phyloP scores from a whole-genome alignment of 1,140 invertebrate genomes.

The Proales similis region DNA sequence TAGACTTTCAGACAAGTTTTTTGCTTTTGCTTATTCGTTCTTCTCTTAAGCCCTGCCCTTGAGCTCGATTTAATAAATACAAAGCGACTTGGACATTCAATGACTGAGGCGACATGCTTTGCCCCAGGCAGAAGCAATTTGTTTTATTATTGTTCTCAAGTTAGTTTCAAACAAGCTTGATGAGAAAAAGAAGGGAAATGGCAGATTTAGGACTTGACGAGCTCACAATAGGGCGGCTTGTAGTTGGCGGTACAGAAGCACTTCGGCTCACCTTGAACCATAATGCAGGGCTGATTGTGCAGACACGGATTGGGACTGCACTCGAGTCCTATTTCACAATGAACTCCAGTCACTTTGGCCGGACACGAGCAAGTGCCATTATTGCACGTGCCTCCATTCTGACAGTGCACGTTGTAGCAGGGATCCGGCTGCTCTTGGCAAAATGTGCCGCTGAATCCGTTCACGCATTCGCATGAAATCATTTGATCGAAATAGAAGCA shows the following conservation, averaged over 20 bases:
- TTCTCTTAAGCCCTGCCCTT: too few species aligned
- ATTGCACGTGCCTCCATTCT: constrained; percentile 40
- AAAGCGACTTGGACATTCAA: too few species aligned
- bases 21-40: too few species aligned
- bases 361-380: constrained; percentile 14
- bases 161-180: too few species aligned
- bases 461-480: constrained; percentile 64
- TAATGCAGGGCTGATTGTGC: constrained; percentile 32
- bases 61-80: too few species aligned
- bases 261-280: constrained; percentile 8
- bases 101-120: too few species aligned
- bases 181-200: too few species aligned
- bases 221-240: constrained; percentile 31
- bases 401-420: constrained; percentile 39
- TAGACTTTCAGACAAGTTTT: too few species aligned
- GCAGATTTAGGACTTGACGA: too few species aligned
- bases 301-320: constrained; percentile 29
- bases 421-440: constrained; percentile 40
- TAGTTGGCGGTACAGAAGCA: constrained; percentile 23
- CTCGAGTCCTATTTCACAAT: constrained; percentile 28
- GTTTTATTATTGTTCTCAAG: too few species aligned
- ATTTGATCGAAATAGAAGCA: constrained; percentile 30
- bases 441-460: constrained; percentile 47
- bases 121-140: too few species aligned
- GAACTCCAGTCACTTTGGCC: constrained; percentile 23